Evolutionary conservation across 2,888 invertebrate species (phyloP).

Genomic region (Acanthosepion esculentum): DNA sequence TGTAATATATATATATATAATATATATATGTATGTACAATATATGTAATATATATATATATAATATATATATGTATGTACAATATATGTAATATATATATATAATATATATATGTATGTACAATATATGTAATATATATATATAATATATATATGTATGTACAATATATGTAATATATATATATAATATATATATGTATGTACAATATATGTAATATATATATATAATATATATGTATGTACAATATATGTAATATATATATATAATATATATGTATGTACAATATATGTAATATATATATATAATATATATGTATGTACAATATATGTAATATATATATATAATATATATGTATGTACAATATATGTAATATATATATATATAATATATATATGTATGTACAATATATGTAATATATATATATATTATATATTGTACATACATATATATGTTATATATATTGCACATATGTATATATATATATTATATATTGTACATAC

Average conservation of each 20-base stretch:
- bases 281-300: neutral
- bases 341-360: neutral
- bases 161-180: neutral
- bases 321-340: neutral
- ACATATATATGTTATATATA: neutral
- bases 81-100: neutral
- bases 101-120: neutral
- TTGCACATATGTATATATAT: neutral
- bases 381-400: neutral
- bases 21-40: neutral
- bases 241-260: too few relatives aligned
- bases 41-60: neutral
- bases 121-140: neutral
- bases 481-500: neutral
- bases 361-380: neutral
- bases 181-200: too few relatives aligned
- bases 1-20: neutral
- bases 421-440: neutral
- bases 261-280: neutral
- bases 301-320: neutral
- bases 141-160: neutral
- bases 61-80: neutral
- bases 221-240: neutral
- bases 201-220: neutral
- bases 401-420: neutral